Evolutionary conservation across 2,113 vertebrate species (phyloP).

Genomic region (Morphnarchus princeps): DNA sequence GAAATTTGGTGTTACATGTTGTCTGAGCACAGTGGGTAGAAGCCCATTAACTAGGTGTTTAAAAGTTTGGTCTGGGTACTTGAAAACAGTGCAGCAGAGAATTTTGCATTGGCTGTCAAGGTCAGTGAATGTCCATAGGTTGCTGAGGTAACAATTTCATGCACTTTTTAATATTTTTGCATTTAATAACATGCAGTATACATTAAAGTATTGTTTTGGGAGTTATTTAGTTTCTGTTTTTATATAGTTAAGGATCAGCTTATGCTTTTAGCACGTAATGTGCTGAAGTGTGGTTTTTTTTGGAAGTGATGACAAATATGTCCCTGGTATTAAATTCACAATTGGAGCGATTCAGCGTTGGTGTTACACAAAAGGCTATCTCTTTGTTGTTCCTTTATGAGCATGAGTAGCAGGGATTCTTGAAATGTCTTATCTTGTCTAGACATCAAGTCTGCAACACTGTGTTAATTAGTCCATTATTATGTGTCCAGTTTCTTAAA

Average conservation of each 20-base stretch:
- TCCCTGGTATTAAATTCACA: constrained; percentile 27
- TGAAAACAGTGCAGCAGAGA: neutral
- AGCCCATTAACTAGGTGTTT: neutral
- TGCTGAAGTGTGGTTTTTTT: constrained; percentile 3
- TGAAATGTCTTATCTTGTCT: constrained; percentile 79
- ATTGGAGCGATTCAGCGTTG: constrained; percentile 8
- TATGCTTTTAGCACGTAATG: constrained; percentile 5
- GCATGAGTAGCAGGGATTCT: constrained; percentile 38
- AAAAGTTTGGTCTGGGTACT: neutral
- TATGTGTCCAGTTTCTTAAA: constrained; percentile 46
- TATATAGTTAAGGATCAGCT: neutral
- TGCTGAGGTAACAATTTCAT: neutral
- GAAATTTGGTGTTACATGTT: neutral
- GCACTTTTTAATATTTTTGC: neutral
- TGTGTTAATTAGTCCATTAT: constrained; percentile 54
- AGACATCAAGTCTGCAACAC: constrained; percentile 76
- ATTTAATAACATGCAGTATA: neutral
- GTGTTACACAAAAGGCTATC: constrained; percentile 47
- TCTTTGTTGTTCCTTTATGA: constrained; percentile 56
- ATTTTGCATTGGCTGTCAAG: neutral
- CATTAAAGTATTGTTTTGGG: neutral
- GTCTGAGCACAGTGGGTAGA: neutral
- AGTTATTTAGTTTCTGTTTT: neutral
- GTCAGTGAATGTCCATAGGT: neutral
- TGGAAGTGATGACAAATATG: neutral